Base-by-base conservation (phyloP, 2,888 invertebrate species). In the Stratiomys singularior region DNA sequence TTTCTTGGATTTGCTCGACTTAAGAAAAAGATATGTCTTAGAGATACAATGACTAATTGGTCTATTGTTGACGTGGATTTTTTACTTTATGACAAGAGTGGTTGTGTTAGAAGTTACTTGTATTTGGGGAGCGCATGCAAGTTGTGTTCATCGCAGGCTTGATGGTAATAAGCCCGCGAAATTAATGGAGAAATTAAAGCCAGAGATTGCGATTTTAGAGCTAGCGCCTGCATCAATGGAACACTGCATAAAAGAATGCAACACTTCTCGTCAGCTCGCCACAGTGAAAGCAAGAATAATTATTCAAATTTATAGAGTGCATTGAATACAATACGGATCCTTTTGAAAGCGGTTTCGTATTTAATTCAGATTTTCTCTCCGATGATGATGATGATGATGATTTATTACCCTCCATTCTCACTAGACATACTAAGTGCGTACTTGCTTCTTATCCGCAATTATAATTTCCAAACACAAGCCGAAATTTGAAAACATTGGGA, bases 41-140 rank as follows among this genome's bases (percentile, higher is more conserved):
- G 44, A 47, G 69, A 69, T 69, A 69, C 15, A 44, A 47, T 18
- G 69, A 46, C 46, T 69, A 69, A 69, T 69, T 69, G 30, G 69
- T 18, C 47, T 25, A 69, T 69, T 69, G 69, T 69, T 66, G 25
- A 60, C 23, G 60, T 60, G n/a, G 23, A 25, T 13, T 60, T 56
- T 60, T 60, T 60, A 18, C 23, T 21, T 21, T 60, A 60, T 60
- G 60, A 18, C 60, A 11, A 25, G 4, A n/a, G 15, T 52, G 52
- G 52, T 15, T n/a, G n/a, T n/a, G n/a, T n/a, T 52, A n/a, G 52
- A 52, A n/a, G 15, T 15, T 52, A 15, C 4, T 52, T 52, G 18
- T 18, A 18, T 52, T 15, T n/a, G 15, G n/a, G 15, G 52, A 0
- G 15, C 52, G 18, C 4, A 52, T 7, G 18, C 52, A 52, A 11